phyloP scores from a whole-genome alignment of 1,140 invertebrate genomes.

The Sesamia nonagrioides region DNA sequence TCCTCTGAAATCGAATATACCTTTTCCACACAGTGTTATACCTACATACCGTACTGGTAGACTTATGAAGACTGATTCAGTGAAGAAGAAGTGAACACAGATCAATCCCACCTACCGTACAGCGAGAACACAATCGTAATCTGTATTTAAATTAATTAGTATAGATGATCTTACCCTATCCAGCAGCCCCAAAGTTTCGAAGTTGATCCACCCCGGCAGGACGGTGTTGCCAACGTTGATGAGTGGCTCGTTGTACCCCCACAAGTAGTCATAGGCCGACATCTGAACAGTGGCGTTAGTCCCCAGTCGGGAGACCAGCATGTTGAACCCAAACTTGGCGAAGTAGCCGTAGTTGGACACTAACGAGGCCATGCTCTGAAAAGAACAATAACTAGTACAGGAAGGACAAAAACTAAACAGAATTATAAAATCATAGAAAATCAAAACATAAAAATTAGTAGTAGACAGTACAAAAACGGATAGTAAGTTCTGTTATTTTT shows the following conservation, averaged over 20 bases:
- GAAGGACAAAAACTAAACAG: background rate
- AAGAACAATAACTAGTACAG: background rate
- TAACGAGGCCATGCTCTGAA: conserved; percentile 88
- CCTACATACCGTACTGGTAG: no score
- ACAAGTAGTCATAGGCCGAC: conserved; percentile 92
- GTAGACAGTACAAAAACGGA: no score
- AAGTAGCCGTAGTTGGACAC: conserved; percentile 86
- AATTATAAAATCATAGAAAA: no score
- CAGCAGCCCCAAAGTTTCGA: conserved; percentile 92
- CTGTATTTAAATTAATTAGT: background rate
- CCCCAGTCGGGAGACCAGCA: conserved; percentile 88
- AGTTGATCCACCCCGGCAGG: conserved; percentile 91
- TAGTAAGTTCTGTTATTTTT: no score
- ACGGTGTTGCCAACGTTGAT: conserved; percentile 90
- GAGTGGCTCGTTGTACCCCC: conserved; percentile 94
- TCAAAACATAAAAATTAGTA: no score
- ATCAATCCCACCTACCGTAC: background rate
- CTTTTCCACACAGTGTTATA: no score
- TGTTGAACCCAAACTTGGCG: conserved; percentile 88
- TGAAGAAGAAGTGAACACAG: no score
- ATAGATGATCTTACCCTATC: conserved; percentile 86
- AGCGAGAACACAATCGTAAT: no score
- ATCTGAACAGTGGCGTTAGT: conserved; percentile 91
- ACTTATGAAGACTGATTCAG: no score
- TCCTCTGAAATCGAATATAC: no score